phyloP scores from a whole-genome alignment of 1,140 invertebrate species.

The Atta texana region DNA sequence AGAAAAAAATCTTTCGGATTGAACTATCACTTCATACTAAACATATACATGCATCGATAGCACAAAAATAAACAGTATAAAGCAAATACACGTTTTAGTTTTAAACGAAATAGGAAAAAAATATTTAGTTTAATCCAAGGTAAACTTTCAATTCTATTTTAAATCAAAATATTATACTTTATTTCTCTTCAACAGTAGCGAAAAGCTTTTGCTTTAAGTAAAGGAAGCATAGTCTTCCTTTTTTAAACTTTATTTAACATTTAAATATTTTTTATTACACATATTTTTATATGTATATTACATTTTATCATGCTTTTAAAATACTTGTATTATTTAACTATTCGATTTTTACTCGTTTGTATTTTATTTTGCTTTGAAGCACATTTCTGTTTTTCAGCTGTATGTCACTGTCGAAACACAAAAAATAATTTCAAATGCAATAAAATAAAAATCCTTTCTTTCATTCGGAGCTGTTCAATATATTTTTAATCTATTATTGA shows the following conservation, averaged over 20 bases:
- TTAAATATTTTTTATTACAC: constrained; percentile 12
- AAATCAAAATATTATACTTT: constrained; percentile 8
- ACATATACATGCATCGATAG: background rate
- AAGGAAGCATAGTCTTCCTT: background rate
- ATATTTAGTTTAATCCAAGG: background rate
- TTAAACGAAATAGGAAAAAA: background rate
- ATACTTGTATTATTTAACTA: constrained; percentile 4
- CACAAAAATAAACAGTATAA: background rate
- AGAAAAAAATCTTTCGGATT: background rate
- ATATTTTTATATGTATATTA: background rate
- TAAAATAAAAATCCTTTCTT: constrained; percentile 26
- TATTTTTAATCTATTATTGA: background rate
- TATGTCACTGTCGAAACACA: constrained; percentile 1
- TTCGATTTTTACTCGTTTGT: background rate
- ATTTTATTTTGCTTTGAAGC: constrained; percentile 38
- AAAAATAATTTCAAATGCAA: background rate
- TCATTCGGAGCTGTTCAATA: background rate
- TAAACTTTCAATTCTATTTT: background rate
- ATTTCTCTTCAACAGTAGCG: background rate
- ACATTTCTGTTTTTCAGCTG: background rate
- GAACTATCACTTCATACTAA: background rate
- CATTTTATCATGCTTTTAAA: constrained; percentile 23
- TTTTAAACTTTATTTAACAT: background rate
- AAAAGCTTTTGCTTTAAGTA: background rate
- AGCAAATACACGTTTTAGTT: background rate